phyloP scores from a whole-genome alignment of 2,113 vertebrate genomes.

The Boulengeromyrus knoepffleri region DNA sequence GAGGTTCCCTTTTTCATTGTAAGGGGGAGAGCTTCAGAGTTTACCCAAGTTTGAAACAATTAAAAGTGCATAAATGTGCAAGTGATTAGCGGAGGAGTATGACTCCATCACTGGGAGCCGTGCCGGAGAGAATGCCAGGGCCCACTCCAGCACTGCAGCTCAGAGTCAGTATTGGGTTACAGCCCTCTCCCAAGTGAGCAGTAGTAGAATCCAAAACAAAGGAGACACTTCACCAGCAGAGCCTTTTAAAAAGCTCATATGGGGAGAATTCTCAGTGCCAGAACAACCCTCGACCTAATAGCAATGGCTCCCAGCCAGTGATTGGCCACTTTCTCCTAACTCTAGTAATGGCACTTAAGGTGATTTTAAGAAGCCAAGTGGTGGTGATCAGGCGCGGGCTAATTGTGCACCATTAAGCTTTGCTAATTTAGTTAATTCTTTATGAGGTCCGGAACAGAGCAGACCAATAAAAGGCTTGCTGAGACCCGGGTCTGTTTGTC shows the following conservation, averaged over 20 bases:
- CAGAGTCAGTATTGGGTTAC: neutral
- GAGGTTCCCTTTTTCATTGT: neutral
- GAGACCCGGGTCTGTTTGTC: neutral
- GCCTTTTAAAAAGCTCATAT: conserved; percentile 18
- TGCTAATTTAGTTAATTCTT: conserved; percentile 13
- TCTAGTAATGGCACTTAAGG: conserved; percentile 5
- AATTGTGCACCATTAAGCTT: neutral
- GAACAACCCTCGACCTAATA: conserved; percentile 2
- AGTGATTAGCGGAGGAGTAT: conserved; percentile 12
- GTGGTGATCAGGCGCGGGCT: neutral
- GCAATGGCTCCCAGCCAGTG: conserved; percentile 19
- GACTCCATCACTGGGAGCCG: conserved; percentile 20
- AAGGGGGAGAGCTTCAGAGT: neutral
- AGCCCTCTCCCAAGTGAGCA: conserved; percentile 33
- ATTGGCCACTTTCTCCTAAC: conserved; percentile 15
- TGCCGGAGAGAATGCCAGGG: neutral
- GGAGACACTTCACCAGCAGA: conserved; percentile 20
- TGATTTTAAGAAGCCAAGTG: conserved; percentile 12
- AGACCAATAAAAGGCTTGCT: neutral
- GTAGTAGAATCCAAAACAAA: conserved; percentile 19
- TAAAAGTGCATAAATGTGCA: conserved; percentile 6
- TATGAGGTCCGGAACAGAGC: neutral
- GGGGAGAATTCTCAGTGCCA: conserved; percentile 9
- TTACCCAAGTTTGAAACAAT: neutral
- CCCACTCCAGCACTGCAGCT: neutral